Evolutionary conservation across 2,113 vertebrate genomes (phyloP).

Genomic region (Acrocephalus kingi): DNA sequence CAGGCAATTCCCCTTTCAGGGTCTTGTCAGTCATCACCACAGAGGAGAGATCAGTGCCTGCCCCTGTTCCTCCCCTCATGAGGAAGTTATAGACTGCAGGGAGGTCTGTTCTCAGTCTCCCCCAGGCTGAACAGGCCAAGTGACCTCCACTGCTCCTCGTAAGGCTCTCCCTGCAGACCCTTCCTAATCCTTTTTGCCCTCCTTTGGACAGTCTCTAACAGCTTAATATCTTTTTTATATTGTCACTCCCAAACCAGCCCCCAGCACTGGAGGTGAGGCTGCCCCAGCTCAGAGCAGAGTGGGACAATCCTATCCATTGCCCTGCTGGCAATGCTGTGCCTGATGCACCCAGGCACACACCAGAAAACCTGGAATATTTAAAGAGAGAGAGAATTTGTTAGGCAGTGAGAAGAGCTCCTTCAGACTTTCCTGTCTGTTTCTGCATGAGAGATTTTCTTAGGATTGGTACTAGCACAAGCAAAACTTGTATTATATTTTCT

Average conservation of each 20-base stretch:
- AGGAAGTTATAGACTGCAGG: background rate
- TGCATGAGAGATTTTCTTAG: background rate
- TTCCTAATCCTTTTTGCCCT: background rate
- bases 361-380: background rate
- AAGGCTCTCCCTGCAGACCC: background rate
- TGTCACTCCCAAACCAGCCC: background rate
- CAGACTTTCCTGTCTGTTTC: background rate
- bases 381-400: background rate
- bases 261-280: rapidly evolving
- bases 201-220: background rate
- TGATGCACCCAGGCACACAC: background rate
- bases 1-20: background rate
- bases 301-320: background rate
- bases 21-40: too few species aligned
- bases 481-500: background rate
- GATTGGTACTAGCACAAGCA: background rate
- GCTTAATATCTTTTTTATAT: background rate
- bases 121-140: background rate
- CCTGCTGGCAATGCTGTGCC: rapidly evolving
- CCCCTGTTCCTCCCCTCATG: rapidly evolving
- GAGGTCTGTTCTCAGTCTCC: background rate
- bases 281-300: rapidly evolving
- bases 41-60: background rate
- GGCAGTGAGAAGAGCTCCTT: background rate
- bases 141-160: rapidly evolving